Percentiles rank a stretch among this genome's conserved stretches.
These are phyloP conservation scores for Branchellion lobata DNA, from an alignment of 2,888 invertebrate genomes.

Conservation along the genomic window DNA sequence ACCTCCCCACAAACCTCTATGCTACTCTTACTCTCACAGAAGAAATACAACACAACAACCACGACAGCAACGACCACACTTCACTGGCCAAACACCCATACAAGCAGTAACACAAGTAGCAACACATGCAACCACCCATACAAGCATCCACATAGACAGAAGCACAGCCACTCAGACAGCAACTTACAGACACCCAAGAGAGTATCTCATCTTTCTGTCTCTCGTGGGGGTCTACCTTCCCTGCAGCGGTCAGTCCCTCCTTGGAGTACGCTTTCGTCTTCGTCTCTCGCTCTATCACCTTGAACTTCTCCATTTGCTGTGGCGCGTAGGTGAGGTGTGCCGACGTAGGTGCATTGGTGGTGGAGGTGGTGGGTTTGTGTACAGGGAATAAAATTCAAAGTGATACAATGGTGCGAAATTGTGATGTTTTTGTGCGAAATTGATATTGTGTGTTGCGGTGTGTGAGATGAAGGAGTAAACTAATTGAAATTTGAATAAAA, in stretches of 20 bases:
- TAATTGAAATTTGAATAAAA: no score
- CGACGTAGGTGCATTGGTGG: no score
- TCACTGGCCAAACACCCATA: neutral
- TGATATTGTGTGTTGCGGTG: no score
- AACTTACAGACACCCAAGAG: conserved; percentile 78
- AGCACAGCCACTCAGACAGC: neutral
- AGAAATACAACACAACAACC: neutral
- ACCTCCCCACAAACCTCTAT: no score
- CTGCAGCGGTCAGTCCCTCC: conserved; percentile 94
- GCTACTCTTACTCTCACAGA: neutral
- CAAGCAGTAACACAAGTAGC: neutral
- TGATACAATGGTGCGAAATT: no score
- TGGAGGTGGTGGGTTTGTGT: no score
- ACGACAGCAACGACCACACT: neutral
- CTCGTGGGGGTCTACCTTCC: conserved; percentile 93
- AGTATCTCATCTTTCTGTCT: conserved; percentile 94
- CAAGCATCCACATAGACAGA: neutral
- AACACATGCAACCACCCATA: neutral
- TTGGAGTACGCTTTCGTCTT: conserved; percentile 99
- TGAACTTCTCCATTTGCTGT: conserved; percentile 99
- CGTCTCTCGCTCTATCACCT: conserved; percentile 98
- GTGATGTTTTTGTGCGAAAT: no score
- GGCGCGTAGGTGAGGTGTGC: no score
- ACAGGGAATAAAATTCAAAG: no score
- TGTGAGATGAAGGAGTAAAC: no score